phyloP scores from a whole-genome alignment of 2,113 vertebrate species.

The Rhabdomys dilectus region DNA sequence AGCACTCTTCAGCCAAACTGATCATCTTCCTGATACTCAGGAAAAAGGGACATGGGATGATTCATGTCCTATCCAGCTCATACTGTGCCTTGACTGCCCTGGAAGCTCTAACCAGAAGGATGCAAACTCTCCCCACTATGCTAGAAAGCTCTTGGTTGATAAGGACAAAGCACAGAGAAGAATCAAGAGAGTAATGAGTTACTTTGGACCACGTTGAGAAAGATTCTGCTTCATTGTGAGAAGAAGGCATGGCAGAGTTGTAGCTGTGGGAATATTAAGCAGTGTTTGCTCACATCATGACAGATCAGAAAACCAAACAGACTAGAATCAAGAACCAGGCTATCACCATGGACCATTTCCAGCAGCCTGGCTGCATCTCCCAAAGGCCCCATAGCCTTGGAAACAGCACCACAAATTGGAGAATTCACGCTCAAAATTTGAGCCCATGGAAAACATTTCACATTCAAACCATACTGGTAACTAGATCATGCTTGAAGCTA shows the following conservation, averaged over 20 bases:
- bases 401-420: not conserved
- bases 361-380: not conserved
- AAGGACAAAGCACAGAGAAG: not conserved
- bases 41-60: not conserved
- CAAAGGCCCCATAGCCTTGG: not conserved
- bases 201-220: not conserved
- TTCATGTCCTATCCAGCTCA: no score
- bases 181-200: not conserved
- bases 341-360: not conserved
- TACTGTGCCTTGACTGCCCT: not conserved
- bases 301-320: not conserved
- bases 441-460: not conserved
- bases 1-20: not conserved
- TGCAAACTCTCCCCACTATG: not conserved
- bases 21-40: not conserved
- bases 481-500: conserved; percentile 17
- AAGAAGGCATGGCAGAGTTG: not conserved
- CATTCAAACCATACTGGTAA: not conserved
- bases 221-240: not conserved
- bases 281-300: not conserved
- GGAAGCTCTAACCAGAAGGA: not conserved
- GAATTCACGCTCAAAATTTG: not conserved
- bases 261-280: no score
- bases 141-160: not conserved
- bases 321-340: not conserved